phyloP scores from a whole-genome alignment of 1,140 invertebrate species.

The Colletes latitarsis region DNA sequence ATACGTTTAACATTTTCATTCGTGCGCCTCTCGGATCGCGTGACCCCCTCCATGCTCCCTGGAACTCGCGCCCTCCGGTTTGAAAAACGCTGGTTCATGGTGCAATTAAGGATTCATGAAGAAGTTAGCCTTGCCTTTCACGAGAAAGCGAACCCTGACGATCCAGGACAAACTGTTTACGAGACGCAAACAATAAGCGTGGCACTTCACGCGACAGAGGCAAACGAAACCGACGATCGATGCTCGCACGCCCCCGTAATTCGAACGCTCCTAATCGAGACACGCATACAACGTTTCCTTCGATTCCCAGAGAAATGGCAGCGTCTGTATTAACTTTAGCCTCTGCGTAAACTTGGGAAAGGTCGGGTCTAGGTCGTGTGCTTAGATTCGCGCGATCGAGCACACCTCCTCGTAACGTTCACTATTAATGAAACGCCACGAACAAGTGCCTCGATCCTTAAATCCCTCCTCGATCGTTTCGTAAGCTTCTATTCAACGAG shows the following conservation, averaged over 20 bases:
- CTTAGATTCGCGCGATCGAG: slow-evolving; percentile 34
- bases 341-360: slow-evolving; percentile 46
- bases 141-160: too few species aligned
- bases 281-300: neutral
- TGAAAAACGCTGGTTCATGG: too few species aligned
- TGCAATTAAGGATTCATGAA: too few species aligned
- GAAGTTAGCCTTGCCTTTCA: too few species aligned
- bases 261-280: neutral
- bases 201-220: neutral
- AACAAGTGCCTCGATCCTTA: slow-evolving; percentile 22
- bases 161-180: neutral
- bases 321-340: slow-evolving; percentile 26
- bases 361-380: slow-evolving; percentile 67
- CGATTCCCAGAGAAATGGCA: slow-evolving; percentile 25
- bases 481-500: too few species aligned
- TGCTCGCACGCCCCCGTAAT: neutral
- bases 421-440: slow-evolving; percentile 55
- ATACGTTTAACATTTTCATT: too few species aligned
- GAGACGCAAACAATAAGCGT: neutral
- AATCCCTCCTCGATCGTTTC: too few species aligned
- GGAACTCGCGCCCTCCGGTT: too few species aligned
- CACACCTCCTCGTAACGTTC: slow-evolving; percentile 33
- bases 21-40: too few species aligned
- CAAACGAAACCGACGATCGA: slow-evolving; percentile 6
- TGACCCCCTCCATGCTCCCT: too few species aligned